Evolutionary conservation across 2,797 vertebrate species (phyloP).

Genomic region (Chelon auratus): DNA sequence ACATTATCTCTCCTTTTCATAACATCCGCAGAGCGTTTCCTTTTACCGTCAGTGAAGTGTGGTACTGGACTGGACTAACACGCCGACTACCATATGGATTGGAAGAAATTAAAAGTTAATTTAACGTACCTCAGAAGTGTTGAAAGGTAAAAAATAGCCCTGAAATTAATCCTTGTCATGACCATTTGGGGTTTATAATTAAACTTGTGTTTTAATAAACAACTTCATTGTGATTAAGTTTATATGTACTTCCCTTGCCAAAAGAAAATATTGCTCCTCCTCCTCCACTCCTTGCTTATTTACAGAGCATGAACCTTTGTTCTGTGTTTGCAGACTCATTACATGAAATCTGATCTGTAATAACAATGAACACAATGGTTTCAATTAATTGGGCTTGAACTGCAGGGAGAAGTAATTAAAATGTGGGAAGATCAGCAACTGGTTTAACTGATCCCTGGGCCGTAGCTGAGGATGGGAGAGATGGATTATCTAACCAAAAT

Average conservation of each 20-base stretch:
- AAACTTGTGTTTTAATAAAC: not conserved
- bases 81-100: too few relatives aligned
- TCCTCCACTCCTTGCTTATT: not conserved
- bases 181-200: too few relatives aligned
- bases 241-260: not conserved
- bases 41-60: not conserved
- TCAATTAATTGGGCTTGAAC: not conserved
- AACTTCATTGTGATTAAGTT: not conserved
- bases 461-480: not conserved
- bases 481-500: not conserved
- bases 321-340: conserved; percentile 12
- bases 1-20: not conserved
- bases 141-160: too few relatives aligned
- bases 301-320: not conserved
- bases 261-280: not conserved
- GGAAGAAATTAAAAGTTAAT: not conserved
- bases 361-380: not conserved
- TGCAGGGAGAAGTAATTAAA: conserved; percentile 4
- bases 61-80: too few relatives aligned
- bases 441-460: conserved; percentile 1
- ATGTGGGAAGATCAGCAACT: conserved; percentile 6
- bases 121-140: too few relatives aligned
- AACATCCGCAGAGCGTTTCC: not conserved
- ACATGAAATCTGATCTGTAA: conserved; percentile 1
- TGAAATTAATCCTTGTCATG: too few relatives aligned